Base-by-base conservation (phyloP, 2,113 vertebrate species). In the Scopus umbretta region DNA sequence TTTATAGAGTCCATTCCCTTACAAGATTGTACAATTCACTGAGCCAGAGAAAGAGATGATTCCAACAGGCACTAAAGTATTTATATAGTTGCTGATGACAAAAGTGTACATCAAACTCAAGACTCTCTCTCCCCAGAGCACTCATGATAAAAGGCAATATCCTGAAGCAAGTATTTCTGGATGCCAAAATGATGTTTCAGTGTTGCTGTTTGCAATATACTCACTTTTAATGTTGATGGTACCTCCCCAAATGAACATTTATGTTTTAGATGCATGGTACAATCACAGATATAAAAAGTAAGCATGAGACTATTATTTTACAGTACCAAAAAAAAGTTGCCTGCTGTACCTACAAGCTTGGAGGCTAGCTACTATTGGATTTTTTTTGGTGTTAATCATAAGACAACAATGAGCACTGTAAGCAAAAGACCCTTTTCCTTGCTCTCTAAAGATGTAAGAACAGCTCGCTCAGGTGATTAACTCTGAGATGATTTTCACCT, bases 21-120 rank as follows among this genome's bases (percentile, higher is more conserved):
- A 89, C 63, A 76, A 78, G 84, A 73, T 38, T 80, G 80, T 61
- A 65, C 70, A 88, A 88, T 62, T 92, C 81, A 91, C 53, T 91
- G 42, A 95, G 62, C 78, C 89, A 91, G 81, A 80, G 91, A 84
- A 96, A 71, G 62, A 73, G 53, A 86, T 83, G 58, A 91, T 80
- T 95, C 74, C 87, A 90, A 81, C 58, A 88, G 66, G 87, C 92
- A 92, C 50, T 82, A 8, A 90, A 75, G 90, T 90, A 96, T 96
- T 94, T 92, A 95, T 95, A 75, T 58, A 80, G 83, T 13, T 85
- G 81, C 76, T 88, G 71, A 73, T 96, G 95, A 92, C 87, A 94
- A 80, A 95, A 92, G 45, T 7, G 47, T 82, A 50, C 50, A 47
- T 36, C 42, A 56, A 82, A 73, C 45, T 90, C 49, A 84, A 80